Evolutionary conservation across 2,113 vertebrate genomes (phyloP).

Genomic region (Lichenostomus cassidix): DNA sequence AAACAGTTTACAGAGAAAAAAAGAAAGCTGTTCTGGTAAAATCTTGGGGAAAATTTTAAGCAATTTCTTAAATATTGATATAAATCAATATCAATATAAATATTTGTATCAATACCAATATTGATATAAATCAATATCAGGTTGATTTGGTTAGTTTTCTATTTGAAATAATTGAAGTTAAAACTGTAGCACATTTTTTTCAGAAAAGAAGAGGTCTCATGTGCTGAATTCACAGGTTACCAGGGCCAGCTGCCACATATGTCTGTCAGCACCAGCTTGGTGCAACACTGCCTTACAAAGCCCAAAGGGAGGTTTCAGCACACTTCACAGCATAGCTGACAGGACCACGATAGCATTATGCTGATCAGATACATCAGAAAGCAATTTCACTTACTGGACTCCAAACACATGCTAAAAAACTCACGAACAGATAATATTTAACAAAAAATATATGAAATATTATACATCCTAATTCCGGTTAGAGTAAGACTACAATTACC

Average conservation of each 20-base stretch:
- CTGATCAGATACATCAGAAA: not conserved
- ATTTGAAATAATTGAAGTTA: not conserved
- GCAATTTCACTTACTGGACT: not conserved
- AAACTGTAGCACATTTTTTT: not conserved
- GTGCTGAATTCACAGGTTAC: not conserved
- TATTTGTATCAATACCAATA: too few species aligned
- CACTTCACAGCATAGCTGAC: not conserved
- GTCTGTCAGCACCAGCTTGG: not conserved
- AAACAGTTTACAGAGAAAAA: not conserved
- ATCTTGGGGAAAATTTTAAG: not conserved
- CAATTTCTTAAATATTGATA: too few species aligned
- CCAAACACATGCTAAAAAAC: not conserved
- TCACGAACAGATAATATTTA: not conserved
- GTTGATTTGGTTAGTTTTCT: not conserved
- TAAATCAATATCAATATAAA: too few species aligned
- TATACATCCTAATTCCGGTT: not conserved
- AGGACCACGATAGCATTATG: accelerated
- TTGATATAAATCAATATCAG: too few species aligned
- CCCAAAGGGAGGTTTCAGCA: not conserved
- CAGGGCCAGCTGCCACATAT: not conserved
- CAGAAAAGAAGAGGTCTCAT: not conserved
- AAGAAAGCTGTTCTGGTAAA: not conserved
- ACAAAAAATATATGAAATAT: not conserved
- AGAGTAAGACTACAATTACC: constrained; percentile 71
- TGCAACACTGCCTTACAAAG: not conserved